Percentiles rank a stretch among this genome's conserved stretches.
Conservation (phyloP, 2,888 invertebrate species). For the Oligia latruncula region DNA sequence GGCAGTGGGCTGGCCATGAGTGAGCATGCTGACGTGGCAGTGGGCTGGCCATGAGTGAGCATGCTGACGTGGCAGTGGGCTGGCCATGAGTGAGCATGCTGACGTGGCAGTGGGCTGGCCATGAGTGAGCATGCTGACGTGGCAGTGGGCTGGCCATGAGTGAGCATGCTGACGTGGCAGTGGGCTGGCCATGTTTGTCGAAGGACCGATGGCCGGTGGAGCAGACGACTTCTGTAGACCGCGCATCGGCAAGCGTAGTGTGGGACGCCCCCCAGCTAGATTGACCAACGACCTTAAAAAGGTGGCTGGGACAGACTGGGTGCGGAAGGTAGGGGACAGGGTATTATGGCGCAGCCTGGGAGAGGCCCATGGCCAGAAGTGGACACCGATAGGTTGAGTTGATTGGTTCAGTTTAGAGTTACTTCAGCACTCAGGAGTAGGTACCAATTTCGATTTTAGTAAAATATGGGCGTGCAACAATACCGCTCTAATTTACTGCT, state of each 20-base stretch:
- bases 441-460: not conserved
- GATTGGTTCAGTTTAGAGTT: not conserved
- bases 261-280: too few species aligned
- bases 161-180: not conserved
- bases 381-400: not conserved
- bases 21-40: too few species aligned
- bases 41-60: too few species aligned
- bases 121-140: too few species aligned
- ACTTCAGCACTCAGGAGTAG: not conserved
- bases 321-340: not conserved
- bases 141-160: not conserved
- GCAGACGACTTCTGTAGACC: not conserved
- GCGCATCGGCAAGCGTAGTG: too few species aligned
- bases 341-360: not conserved
- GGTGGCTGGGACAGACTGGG: not conserved
- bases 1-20: not conserved
- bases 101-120: too few species aligned
- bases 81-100: too few species aligned
- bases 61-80: too few species aligned
- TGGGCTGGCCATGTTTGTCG: too few species aligned
- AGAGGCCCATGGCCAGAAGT: not conserved
- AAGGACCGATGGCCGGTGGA: not conserved
- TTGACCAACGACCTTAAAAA: not conserved
- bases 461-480: conserved; percentile 6
- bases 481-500: not conserved